These are phyloP conservation scores for Centropristis striata DNA, from an alignment of 2,113 vertebrate species.

Conservation along the genomic window DNA sequence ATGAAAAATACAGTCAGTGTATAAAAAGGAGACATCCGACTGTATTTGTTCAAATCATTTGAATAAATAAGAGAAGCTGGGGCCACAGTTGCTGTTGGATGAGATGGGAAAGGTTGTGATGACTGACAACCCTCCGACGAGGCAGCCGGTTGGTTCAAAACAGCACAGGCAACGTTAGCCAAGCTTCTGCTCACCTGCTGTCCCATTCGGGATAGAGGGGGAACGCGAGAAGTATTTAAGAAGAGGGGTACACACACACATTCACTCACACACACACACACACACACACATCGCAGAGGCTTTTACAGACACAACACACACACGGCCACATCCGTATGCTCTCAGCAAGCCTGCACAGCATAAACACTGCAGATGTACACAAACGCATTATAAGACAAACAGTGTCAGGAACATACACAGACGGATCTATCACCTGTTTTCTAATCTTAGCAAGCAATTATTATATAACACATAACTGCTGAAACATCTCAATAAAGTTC, in stretches of 20 bases:
- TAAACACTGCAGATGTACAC: background rate
- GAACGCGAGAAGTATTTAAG: constrained; percentile 85
- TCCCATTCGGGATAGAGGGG: constrained; percentile 85
- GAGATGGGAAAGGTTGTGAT: constrained; percentile 81
- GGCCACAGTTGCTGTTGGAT: constrained; percentile 73
- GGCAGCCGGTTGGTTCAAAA: constrained; percentile 80
- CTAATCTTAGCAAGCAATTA: constrained; percentile 41
- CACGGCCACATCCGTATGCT: constrained; percentile 30
- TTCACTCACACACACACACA: constrained; percentile 64
- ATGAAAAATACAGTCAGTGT: constrained; percentile 82
- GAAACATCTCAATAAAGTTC: constrained; percentile 23
- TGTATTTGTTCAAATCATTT: constrained; percentile 81
- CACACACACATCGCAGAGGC: constrained; percentile 55
- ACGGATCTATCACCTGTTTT: constrained; percentile 19
- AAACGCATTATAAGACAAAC: constrained; percentile 35
- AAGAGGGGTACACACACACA: constrained; percentile 67
- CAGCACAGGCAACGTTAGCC: constrained; percentile 81
- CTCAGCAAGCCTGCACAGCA: constrained; percentile 13
- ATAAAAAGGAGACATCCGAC: constrained; percentile 49
- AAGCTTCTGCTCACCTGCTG: constrained; percentile 90
- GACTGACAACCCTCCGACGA: constrained; percentile 80
- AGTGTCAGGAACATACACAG: constrained; percentile 11
- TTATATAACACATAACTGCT: constrained; percentile 21
- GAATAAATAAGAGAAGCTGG: constrained; percentile 68
- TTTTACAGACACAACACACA: constrained; percentile 42